Evolutionary conservation across 2,113 vertebrate genomes (phyloP).

Genomic region (Lutjanus erythropterus): DNA sequence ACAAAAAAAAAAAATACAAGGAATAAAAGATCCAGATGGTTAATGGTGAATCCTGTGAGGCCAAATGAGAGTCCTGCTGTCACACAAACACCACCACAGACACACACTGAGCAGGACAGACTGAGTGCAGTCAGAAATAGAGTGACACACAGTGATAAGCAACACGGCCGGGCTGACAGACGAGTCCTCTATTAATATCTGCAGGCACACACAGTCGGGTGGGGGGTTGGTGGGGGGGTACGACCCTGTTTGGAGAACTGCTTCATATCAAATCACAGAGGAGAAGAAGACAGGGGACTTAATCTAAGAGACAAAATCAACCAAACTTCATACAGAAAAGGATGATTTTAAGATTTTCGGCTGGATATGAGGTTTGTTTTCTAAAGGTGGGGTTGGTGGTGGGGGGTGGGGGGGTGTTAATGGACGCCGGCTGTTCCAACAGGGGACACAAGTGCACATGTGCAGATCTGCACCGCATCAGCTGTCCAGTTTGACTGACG

Average conservation of each 20-base stretch:
- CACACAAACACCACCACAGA: conserved; percentile 53
- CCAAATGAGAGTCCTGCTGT: conserved; percentile 45
- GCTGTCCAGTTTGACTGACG: conserved; percentile 77
- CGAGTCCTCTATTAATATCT: conserved; percentile 92
- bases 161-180: conserved; percentile 87
- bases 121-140: conserved; percentile 80
- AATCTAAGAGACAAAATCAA: accelerated
- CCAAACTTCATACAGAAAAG: not conserved
- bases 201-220: no score
- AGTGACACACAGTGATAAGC: conserved; percentile 75
- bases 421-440: not conserved
- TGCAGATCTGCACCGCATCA: conserved; percentile 52
- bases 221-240: conserved; percentile 47
- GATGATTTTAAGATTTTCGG: not conserved
- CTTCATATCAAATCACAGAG: conserved; percentile 24
- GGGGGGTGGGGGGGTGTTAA: not conserved
- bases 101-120: conserved; percentile 36
- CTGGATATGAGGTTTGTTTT: not conserved
- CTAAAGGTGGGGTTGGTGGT: not conserved
- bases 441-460: conserved; percentile 42
- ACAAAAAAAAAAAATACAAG: not conserved
- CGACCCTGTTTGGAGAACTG: conserved; percentile 75
- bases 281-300: not conserved
- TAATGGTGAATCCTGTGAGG: conserved; percentile 27
- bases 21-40: conserved; percentile 45